Conservation (phyloP, 2,113 vertebrate species). For the Rhabdornis inornatus region DNA sequence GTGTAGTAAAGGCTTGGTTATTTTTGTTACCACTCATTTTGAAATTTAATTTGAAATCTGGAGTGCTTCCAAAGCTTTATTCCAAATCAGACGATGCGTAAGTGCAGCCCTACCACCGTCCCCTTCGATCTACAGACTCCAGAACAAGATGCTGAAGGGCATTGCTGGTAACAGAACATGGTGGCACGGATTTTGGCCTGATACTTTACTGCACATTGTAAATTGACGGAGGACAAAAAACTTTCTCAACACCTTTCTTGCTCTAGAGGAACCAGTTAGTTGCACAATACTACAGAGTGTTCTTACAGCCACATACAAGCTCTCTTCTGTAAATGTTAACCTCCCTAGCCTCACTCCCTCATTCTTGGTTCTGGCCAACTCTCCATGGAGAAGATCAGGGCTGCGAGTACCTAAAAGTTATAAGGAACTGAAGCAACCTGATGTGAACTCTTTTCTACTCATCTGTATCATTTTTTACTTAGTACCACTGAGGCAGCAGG, state of each 20-base stretch:
- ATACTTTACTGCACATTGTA: neutral
- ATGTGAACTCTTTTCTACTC: neutral
- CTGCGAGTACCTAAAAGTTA: neutral
- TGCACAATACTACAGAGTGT: neutral
- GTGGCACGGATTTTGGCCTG: neutral
- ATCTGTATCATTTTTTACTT: neutral
- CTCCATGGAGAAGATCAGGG: neutral
- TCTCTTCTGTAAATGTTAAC: neutral
- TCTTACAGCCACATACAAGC: neutral
- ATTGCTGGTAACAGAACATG: fast-evolving
- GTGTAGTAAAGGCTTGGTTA: neutral
- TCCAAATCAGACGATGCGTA: neutral
- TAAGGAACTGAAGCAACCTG: neutral
- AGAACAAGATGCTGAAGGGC: neutral
- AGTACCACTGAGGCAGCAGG: neutral
- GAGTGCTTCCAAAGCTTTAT: neutral
- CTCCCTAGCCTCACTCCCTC: neutral
- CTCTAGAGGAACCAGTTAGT: neutral
- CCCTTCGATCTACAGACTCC: neutral
- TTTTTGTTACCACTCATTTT: neutral
- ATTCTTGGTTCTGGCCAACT: neutral
- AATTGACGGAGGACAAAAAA: neutral
- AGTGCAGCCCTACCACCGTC: neutral
- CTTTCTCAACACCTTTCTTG: neutral
- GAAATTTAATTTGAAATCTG: neutral